Evolutionary conservation across 2,113 vertebrate genomes (phyloP), one percentile per base, ranked within the genome.

Genomic region (Gasterosteus nipponicus): DNA sequence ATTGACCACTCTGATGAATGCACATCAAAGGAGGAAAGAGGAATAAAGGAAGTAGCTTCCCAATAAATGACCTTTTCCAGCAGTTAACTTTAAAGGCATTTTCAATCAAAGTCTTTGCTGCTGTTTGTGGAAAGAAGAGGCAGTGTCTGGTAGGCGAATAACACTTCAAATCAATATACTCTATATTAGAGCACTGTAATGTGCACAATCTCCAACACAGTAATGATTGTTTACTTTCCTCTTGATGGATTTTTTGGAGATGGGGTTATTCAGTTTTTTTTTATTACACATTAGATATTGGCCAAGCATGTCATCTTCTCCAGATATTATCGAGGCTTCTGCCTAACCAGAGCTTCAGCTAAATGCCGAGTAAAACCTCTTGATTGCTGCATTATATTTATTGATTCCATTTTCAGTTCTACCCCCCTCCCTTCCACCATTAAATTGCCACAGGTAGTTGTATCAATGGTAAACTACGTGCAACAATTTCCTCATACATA

Each of bases 11-110:
- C 74, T 88, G 70, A 90, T 88, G 83, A 90, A 92, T 89, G 89
- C 78, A 83, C 87, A 83, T 81, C 89, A 86, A 69, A 89, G 75
- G 81, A 70, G 80, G 84, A 88, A 90, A 73, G 81, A 70, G 80
- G 84, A 88, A 90, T 89, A 89, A 83, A 92, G 92, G 80, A 90
- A 87, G 84, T 80, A 82, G 75, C 81, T 88, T 75, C 69, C 87
- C 73, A 85, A 90, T 91, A 89, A 92, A 92, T 92, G 83, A 88
- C 85, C 67, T 85, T 90, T 93, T 89, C 68, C 84, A 86, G 87
- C 83, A 78, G 84, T 92, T 93, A 89, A 84, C 80, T 92, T 85
- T 84, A 87, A 90, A 92, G 85, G 74, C 87, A 82, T 90, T 91
- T 91, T 91, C 83, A 89, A 87, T 92, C 91, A 85, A 82, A 84